Base-by-base conservation (phyloP, 1,140 invertebrate species). In the Ostrea edulis region DNA sequence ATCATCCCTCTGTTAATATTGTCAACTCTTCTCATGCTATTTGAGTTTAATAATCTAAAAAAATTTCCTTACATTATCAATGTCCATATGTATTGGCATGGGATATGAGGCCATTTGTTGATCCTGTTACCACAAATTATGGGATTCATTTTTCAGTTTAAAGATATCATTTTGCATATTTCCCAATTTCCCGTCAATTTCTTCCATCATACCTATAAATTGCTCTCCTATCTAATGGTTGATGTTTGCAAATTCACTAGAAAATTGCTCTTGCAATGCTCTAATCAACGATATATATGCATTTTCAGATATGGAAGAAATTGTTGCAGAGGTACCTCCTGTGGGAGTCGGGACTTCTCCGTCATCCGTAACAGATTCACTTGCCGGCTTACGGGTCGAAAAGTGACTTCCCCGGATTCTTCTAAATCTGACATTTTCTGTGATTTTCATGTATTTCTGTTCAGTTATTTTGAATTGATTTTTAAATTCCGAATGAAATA, bases 241-340 rank as follows among this genome's bases (percentile, higher is more conserved):
- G 2, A 83, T 83, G 14, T 83, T 52, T 35, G 82, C 82, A 83
- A 83, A 83, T 83, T 83, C 82, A 83, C n/a, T 51, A 83, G 82
- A 83, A 83, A 83, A 83, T 83, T 83, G 82, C 82, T 83, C 82
- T 51, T 83, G 51, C 52, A 52, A 83, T 35, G 12, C 51, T n/a
- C n/a, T 83, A 83, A 83, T 12, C 52, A 83, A 77, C 9, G 68
- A 51, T 14, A 52, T n/a, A 83, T 83, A 52, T 53, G 51, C 8
- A 83, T 51, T 83, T 83, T 83, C 82, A 83, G 82, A 51, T 52
- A 20, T 53, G 35, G 82, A 35, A 83, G 82, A 83, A 14, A 51
- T 53, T 4, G 82, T 12, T 83, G 29, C 82, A 35, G 82, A 83
- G 35, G 52, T 52, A 83, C 51, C 82, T 51, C 44, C 51, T 22